Percentiles rank a stretch among this genome's conserved stretches.
Evolutionary conservation across 2,888 invertebrate species (phyloP).

Genomic region (Nipponacmea schrenckii): DNA sequence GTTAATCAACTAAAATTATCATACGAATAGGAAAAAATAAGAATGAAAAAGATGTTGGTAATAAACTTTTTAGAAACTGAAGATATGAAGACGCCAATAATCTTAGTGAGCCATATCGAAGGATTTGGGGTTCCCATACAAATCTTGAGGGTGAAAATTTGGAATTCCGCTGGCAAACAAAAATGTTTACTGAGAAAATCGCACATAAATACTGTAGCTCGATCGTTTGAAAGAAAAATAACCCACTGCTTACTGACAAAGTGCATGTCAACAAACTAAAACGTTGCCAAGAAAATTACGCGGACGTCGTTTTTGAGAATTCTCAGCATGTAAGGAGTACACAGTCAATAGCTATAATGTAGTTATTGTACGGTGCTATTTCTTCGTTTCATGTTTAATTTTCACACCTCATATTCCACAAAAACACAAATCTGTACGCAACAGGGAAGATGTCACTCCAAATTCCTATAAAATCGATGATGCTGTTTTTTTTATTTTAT

Average conservation of each 20-base stretch:
- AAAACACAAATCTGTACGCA: too few relatives aligned
- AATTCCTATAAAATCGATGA: too few relatives aligned
- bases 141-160: constrained; percentile 12
- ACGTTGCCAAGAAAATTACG: neutral
- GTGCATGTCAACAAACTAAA: constrained; percentile 12
- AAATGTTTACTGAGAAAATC: constrained; percentile 21
- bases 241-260: constrained; percentile 16
- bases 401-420: constrained; percentile 16
- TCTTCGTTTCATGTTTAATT: constrained; percentile 18
- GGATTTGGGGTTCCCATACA: neutral
- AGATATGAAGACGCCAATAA: neutral
- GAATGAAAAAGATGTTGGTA: neutral
- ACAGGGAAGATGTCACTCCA: too few relatives aligned
- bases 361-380: constrained; percentile 12
- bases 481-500: too few relatives aligned
- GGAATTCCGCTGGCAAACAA: constrained; percentile 24
- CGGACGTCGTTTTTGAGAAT: constrained; percentile 5
- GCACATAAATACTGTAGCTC: constrained; percentile 16
- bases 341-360: constrained; percentile 4
- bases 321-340: constrained; percentile 9
- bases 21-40: neutral
- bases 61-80: neutral
- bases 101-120: neutral
- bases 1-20: neutral
- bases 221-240: constrained; percentile 20